phyloP scores from a whole-genome alignment of 2,113 vertebrate genomes.

The Trogon melanurus region DNA sequence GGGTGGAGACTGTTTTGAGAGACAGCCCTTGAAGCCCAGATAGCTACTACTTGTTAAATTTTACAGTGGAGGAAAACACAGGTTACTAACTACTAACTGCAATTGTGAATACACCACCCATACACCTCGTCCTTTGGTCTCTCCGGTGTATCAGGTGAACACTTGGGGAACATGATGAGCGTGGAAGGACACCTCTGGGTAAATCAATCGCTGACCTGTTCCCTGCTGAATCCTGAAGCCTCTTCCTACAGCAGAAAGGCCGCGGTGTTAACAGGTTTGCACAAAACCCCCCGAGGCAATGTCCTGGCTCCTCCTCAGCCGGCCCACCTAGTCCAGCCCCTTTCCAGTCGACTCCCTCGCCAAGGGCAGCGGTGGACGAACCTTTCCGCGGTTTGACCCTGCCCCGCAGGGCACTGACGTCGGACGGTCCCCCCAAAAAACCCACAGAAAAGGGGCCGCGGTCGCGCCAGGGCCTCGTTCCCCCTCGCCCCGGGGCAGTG shows the following conservation, averaged over 20 bases:
- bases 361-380: neutral
- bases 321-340: neutral
- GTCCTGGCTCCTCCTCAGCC: neutral
- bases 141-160: neutral
- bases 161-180: rapidly evolving
- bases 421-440: neutral
- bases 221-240: neutral
- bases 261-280: neutral
- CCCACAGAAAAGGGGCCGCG: rapidly evolving
- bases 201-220: neutral
- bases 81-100: neutral
- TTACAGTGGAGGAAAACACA: neutral
- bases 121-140: neutral
- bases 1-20: neutral
- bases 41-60: neutral
- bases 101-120: neutral
- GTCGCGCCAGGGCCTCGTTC: neutral
- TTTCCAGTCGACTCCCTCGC: rapidly evolving
- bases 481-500: neutral
- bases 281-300: neutral
- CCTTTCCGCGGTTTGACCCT: neutral
- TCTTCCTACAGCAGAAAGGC: neutral
- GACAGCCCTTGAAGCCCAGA: neutral
- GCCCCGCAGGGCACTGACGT: neutral
- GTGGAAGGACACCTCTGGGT: rapidly evolving